Conservation (phyloP, 2,888 invertebrate genomes). For the Aphidoletes aphidimyza region DNA sequence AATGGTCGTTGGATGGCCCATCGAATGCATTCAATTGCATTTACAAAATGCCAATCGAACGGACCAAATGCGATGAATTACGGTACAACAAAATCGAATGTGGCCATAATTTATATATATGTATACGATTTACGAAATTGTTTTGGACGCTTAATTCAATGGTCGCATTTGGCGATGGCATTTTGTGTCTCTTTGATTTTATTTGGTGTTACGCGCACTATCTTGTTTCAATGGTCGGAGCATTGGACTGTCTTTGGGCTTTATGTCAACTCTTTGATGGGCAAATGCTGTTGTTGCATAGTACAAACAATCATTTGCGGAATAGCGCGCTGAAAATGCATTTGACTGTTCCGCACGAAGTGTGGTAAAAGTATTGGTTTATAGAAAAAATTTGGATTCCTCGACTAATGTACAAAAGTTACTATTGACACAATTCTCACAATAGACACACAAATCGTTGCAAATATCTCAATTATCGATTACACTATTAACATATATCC, state of each 20-base stretch:
- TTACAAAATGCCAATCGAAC: background rate
- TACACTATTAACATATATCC: too few relatives aligned
- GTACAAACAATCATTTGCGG: background rate
- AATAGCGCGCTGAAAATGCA: background rate
- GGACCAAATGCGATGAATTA: background rate
- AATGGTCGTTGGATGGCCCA: too few relatives aligned
- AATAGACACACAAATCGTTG: too few relatives aligned
- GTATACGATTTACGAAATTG: conserved; percentile 23
- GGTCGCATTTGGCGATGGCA: background rate
- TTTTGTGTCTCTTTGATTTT: background rate
- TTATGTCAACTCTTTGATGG: background rate
- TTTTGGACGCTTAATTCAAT: background rate
- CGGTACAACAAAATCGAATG: conserved; percentile 14
- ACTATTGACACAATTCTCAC: too few relatives aligned
- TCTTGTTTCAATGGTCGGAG: too few relatives aligned
- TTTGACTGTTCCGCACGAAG: too few relatives aligned
- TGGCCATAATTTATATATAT: background rate
- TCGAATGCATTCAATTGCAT: background rate
- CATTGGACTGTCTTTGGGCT: conserved; percentile 11
- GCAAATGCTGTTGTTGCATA: background rate
- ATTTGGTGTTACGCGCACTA: too few relatives aligned
- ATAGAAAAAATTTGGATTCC: too few relatives aligned
- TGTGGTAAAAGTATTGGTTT: too few relatives aligned
- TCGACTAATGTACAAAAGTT: too few relatives aligned
- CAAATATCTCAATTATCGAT: too few relatives aligned